Evolutionary conservation across 2,888 invertebrate species (phyloP).

Genomic region (Chalcis sispes): DNA sequence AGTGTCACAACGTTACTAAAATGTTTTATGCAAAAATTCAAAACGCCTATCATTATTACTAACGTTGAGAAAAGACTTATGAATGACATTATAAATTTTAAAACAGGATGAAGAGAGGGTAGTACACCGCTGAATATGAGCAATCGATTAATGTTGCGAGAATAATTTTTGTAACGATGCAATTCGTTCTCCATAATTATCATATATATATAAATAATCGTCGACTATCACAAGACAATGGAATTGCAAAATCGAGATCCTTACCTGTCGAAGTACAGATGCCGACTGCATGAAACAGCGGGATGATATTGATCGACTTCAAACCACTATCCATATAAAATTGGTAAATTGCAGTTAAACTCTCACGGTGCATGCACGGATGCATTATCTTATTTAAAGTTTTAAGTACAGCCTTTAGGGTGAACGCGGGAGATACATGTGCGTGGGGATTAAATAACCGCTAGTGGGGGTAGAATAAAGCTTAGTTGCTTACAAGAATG

Average conservation of each 20-base stretch:
- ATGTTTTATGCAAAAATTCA: constrained; percentile 17
- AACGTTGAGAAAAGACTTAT: background rate
- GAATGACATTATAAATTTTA: background rate
- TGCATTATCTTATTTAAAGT: background rate
- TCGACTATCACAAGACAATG: too few species aligned
- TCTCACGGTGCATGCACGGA: too few species aligned
- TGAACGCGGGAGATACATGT: too few species aligned
- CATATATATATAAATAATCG: too few species aligned
- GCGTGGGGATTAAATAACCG: too few species aligned
- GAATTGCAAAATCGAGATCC: background rate
- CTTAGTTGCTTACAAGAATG: too few species aligned
- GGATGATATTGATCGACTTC: background rate
- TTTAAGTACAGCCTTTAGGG: background rate
- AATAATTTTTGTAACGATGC: background rate
- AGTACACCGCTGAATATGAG: background rate
- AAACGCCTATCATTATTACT: background rate
- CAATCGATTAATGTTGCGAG: background rate
- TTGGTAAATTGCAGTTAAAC: background rate
- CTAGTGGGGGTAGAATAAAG: too few species aligned
- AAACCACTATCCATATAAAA: background rate
- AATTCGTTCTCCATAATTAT: background rate
- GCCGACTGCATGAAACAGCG: background rate
- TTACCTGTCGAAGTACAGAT: background rate
- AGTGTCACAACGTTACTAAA: background rate
- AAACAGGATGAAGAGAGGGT: background rate